These are phyloP conservation scores for Gymnodraco acuticeps DNA, from an alignment of 2,797 vertebrate species.

Conservation along the genomic window DNA sequence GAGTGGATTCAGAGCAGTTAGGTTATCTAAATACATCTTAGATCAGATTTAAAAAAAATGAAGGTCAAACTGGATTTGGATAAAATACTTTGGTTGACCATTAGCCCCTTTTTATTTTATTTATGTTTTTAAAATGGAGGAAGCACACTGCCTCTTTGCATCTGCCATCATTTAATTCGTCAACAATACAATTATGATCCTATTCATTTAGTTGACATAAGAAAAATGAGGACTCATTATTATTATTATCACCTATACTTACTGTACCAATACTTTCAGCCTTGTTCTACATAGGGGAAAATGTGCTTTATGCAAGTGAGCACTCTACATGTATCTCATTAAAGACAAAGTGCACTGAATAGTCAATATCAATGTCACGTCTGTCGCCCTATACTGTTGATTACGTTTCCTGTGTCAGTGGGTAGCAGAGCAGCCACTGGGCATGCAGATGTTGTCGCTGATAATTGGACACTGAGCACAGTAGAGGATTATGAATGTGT, in stretches of 20 bases:
- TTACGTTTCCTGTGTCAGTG: constrained; percentile 24
- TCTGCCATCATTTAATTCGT: constrained; percentile 21
- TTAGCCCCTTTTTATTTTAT: background rate
- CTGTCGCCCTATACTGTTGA: constrained; percentile 28
- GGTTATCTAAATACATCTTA: background rate
- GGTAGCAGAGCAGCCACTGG: constrained; percentile 58
- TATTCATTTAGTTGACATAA: background rate
- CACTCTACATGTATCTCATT: background rate
- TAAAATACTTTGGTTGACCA: constrained; percentile 20
- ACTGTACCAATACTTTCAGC: background rate
- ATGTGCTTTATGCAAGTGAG: background rate
- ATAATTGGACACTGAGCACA: constrained; percentile 66
- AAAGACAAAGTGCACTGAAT: background rate
- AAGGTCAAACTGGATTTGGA: no score
- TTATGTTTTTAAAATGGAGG: constrained; percentile 10
- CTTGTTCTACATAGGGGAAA: background rate
- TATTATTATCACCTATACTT: background rate
- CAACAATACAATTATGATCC: background rate
- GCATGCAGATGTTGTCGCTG: constrained; percentile 69
- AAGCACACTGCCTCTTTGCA: background rate
- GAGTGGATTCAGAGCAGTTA: background rate
- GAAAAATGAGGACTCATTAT: background rate
- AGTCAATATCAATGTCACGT: background rate
- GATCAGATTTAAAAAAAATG: background rate
- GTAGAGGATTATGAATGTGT: constrained; percentile 57